Conservation (phyloP, 2,888 invertebrate genomes). For the Papilio elwesi region DNA sequence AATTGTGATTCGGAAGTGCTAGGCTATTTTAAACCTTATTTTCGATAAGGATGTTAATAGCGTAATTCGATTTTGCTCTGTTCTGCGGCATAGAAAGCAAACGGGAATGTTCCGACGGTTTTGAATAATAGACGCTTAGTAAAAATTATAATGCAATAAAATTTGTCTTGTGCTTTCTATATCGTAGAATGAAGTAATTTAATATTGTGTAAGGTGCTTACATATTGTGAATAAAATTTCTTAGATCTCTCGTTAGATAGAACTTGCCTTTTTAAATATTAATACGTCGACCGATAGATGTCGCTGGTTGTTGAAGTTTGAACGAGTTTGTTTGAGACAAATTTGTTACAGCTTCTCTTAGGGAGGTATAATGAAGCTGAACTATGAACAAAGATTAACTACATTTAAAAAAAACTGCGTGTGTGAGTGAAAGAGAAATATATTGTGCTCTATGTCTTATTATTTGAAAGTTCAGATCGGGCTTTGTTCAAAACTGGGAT, state of each 20-base stretch:
- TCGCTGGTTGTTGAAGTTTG: slow-evolving; percentile 11
- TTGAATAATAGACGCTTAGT: slow-evolving; percentile 1
- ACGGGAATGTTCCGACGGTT: slow-evolving; percentile 1
- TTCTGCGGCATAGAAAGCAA: slow-evolving; percentile 6
- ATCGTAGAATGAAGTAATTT: not conserved
- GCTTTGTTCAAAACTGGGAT: not conserved
- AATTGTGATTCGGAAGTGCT: slow-evolving; percentile 31
- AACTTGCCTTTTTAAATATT: slow-evolving; percentile 47
- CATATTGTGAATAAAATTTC: slow-evolving; percentile 40
- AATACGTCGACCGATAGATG: slow-evolving; percentile 6
- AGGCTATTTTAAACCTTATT: slow-evolving; percentile 58
- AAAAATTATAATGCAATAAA: not conserved
- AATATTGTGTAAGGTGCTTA: slow-evolving; percentile 35
- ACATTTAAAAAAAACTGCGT: not conserved
- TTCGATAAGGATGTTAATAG: slow-evolving; percentile 55
- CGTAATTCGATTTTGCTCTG: slow-evolving; percentile 37
- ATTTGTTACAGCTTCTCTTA: slow-evolving; percentile 27
- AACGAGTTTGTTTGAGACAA: slow-evolving; percentile 26
- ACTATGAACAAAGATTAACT: not conserved
- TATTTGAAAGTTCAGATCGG: not conserved
- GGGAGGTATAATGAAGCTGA: not conserved
- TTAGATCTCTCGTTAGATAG: slow-evolving; percentile 59
- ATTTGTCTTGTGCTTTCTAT: slow-evolving; percentile 16
- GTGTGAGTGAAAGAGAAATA: not conserved
- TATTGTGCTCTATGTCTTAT: not conserved